These are phyloP conservation scores for Schizopygopsis malacanthus DNA, from an alignment of 2,797 vertebrate genomes.

Conservation along the genomic window DNA sequence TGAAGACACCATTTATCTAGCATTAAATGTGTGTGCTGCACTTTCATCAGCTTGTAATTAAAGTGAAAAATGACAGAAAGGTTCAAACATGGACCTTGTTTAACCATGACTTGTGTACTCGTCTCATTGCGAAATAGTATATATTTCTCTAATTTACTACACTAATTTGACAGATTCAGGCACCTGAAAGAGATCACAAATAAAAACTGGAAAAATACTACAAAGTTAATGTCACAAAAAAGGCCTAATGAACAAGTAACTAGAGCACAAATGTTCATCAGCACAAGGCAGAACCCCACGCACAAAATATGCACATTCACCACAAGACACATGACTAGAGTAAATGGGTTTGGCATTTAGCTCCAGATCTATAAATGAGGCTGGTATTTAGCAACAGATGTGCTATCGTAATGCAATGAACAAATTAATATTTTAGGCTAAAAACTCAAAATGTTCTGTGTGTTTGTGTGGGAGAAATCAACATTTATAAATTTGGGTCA, in stretches of 20 bases:
- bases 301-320: conserved; percentile 24
- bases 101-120: not conserved
- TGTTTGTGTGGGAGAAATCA: not conserved
- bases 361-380: conserved; percentile 46
- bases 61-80: conserved; percentile 71
- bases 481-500: not conserved
- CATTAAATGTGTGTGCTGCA: conserved; percentile 47
- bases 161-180: conserved; percentile 75
- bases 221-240: not conserved
- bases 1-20: conserved; percentile 60
- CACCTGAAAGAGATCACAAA: not conserved
- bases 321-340: conserved; percentile 25
- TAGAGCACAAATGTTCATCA: conserved; percentile 12
- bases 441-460: not conserved
- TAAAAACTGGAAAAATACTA: not conserved
- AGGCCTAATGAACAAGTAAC: not conserved
- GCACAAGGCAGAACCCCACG: conserved; percentile 21
- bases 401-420: conserved; percentile 22
- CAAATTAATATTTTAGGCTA: conserved; percentile 29
- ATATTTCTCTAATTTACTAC: conserved; percentile 78
- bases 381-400: conserved; percentile 39
- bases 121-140: conserved; percentile 63
- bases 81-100: conserved; percentile 32
- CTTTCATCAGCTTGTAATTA: conserved; percentile 73
- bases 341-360: conserved; percentile 45